Evolutionary conservation across 2,888 invertebrate species (phyloP), one percentile per base, ranked within the genome.

Genomic region (Drosophila neotestacea): DNA sequence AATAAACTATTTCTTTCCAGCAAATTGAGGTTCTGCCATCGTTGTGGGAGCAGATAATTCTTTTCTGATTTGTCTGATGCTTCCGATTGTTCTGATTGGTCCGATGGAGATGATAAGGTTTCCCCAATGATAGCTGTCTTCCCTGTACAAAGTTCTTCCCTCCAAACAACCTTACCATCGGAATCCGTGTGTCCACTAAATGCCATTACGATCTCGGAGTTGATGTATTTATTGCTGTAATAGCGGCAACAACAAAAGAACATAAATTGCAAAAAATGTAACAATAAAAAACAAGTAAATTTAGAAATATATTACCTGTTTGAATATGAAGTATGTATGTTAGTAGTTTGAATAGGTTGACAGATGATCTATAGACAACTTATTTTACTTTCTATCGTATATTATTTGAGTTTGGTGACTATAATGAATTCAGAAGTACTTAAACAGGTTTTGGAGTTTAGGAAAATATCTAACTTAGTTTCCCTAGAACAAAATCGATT

Each of bases 91-190:
- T 58, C 32, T 11, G 56, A 36, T 6, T 34, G 36, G 10, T 27
- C 13, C 9, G 55, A 7, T 2, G 54, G n/a, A 5, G 62, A 47
- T 9, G 66, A 41, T 6, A 38, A 22, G 5, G 16, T 39, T 6
- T n/a, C 13, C 10, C 34, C 0, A 7, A 13, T 65, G 9, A 55
- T 60, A 0, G 10, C 63, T 0, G 47, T 48, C 4, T 3, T 46
- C 7, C 44, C 59, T 7, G n/a, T 10, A 16, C 38, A 79, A n/a
- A 48, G 42, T 44, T 85, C 82, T 6, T 87, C 60, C 4, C 38
- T 62, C 9, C 65, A 47, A 9, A 51, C 28, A 1, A 73, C 10
- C 3, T 71, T 16, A 3, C 76, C 85, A 47, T 66, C 60, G 11
- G 68, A 10, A 36, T 47, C 44, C 0, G 58, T 27, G 44, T 63